phyloP scores from a whole-genome alignment of 2,888 invertebrate genomes.

The Pheosia tremula region DNA sequence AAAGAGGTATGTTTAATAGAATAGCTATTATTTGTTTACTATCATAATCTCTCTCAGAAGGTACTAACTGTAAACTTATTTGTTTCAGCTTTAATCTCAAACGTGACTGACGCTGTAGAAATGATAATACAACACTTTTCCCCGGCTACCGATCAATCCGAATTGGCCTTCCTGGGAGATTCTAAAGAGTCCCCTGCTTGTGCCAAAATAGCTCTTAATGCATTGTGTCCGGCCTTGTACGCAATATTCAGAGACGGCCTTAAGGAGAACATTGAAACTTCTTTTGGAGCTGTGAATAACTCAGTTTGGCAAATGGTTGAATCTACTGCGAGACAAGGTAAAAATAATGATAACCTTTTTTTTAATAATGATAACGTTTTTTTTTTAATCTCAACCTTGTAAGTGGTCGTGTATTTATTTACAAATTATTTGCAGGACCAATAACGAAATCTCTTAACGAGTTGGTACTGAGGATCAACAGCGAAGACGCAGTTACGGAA shows the following conservation, averaged over 20 bases:
- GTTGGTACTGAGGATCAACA: constrained; percentile 92
- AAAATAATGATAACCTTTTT: constrained; percentile 11
- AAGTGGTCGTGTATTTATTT: neutral
- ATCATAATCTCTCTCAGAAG: neutral
- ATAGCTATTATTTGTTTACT: too few relatives aligned
- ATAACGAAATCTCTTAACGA: constrained; percentile 93
- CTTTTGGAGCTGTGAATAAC: constrained; percentile 93
- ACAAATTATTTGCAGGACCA: constrained; percentile 82
- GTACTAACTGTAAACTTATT: constrained; percentile 6
- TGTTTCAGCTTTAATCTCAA: constrained; percentile 87
- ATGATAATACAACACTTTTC: constrained; percentile 89
- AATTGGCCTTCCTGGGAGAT: constrained; percentile 84
- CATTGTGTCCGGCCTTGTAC: constrained; percentile 93
- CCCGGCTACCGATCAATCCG: constrained; percentile 86
- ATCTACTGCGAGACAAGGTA: constrained; percentile 93
- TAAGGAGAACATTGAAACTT: constrained; percentile 91
- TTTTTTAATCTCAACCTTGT: constrained; percentile 5
- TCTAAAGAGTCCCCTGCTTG: constrained; percentile 86
- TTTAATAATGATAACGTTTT: constrained; percentile 7
- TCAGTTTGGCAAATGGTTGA: constrained; percentile 96
- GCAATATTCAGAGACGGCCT: constrained; percentile 94
- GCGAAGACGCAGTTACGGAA: constrained; percentile 92
- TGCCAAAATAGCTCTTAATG: constrained; percentile 89
- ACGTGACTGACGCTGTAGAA: constrained; percentile 90
- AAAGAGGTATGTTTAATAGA: too few relatives aligned